These are phyloP conservation scores for Dermolepida albohirtum DNA, from an alignment of 2,888 invertebrate species.

Conservation along the genomic window DNA sequence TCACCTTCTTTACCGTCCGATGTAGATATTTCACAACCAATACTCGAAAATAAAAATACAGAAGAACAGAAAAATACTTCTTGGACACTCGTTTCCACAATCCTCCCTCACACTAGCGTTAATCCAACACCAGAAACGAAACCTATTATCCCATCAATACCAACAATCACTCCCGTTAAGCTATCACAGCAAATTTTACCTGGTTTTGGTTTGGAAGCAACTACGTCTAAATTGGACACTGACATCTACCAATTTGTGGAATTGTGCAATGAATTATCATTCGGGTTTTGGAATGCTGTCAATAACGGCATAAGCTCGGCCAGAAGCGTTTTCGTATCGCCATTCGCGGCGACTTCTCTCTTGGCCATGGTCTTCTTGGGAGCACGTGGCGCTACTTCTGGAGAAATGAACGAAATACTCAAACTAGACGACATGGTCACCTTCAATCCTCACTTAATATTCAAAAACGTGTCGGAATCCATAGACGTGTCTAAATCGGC, in stretches of 20 bases:
- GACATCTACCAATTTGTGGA: slow-evolving; percentile 83
- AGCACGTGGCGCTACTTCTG: slow-evolving; percentile 87
- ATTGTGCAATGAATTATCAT: slow-evolving; percentile 87
- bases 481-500: slow-evolving; percentile 75
- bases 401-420: slow-evolving; percentile 89
- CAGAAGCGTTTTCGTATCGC: slow-evolving; percentile 83
- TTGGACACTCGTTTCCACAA: slow-evolving; percentile 72
- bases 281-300: slow-evolving; percentile 83
- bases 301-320: slow-evolving; percentile 78
- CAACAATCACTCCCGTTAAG: slow-evolving; percentile 64
- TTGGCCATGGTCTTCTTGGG: slow-evolving; percentile 92
- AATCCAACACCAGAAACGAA: slow-evolving; percentile 44
- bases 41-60: slow-evolving; percentile 36
- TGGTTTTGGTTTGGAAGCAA: slow-evolving; percentile 81
- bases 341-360: slow-evolving; percentile 86
- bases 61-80: slow-evolving; percentile 48
- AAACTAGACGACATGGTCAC: slow-evolving; percentile 89
- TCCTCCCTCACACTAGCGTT: slow-evolving; percentile 64
- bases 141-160: slow-evolving; percentile 34
- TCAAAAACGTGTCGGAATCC: slow-evolving; percentile 87
- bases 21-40: slow-evolving; percentile 42
- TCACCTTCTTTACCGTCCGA: slow-evolving; percentile 39
- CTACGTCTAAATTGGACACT: slow-evolving; percentile 76
- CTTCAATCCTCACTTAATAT: slow-evolving; percentile 89
- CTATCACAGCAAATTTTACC: slow-evolving; percentile 69